Percentiles rank a stretch among this genome's conserved stretches.
Evolutionary conservation across 2,888 invertebrate genomes (phyloP).

Genomic region (Campopleginae sp.): DNA sequence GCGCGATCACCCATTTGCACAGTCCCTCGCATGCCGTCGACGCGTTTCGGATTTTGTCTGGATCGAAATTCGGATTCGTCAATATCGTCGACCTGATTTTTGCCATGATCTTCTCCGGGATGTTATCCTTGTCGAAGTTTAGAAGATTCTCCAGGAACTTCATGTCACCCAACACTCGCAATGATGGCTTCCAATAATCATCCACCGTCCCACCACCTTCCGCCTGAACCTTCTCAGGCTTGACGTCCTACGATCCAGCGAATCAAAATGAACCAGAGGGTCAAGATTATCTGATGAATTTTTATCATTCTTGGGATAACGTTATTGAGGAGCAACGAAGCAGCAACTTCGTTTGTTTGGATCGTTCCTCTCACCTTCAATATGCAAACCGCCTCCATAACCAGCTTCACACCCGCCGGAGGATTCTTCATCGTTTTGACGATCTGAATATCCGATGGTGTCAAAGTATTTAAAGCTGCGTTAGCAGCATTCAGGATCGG

Average conservation of each 20-base stretch:
- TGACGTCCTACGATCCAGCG: constrained; percentile 88
- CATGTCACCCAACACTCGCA: constrained; percentile 94
- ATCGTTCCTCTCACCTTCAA: constrained; percentile 87
- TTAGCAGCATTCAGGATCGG: constrained; percentile 95
- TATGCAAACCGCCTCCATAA: constrained; percentile 99
- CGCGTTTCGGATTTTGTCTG: constrained; percentile 94
- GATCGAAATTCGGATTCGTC: constrained; percentile 95
- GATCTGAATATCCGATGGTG: constrained; percentile 96
- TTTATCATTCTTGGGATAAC: not conserved
- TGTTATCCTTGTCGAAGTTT: constrained; percentile 97
- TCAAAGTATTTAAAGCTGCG: constrained; percentile 95
- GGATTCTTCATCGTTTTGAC: constrained; percentile 99
- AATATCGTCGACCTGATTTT: constrained; percentile 92
- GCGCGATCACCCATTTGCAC: constrained; percentile 97
- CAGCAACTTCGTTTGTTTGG: not conserved
- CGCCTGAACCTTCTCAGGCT: constrained; percentile 94
- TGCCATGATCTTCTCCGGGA: constrained; percentile 92
- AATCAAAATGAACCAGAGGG: not conserved
- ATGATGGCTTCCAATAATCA: constrained; percentile 97
- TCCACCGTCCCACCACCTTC: constrained; percentile 92
- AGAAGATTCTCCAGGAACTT: constrained; percentile 95
- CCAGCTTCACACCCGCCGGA: constrained; percentile 93
- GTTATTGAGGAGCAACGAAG: not conserved
- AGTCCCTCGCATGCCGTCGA: constrained; percentile 96
- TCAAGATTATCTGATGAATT: not conserved